Conservation (phyloP, 2,888 invertebrate genomes). For the Geotrupes spiniger region DNA sequence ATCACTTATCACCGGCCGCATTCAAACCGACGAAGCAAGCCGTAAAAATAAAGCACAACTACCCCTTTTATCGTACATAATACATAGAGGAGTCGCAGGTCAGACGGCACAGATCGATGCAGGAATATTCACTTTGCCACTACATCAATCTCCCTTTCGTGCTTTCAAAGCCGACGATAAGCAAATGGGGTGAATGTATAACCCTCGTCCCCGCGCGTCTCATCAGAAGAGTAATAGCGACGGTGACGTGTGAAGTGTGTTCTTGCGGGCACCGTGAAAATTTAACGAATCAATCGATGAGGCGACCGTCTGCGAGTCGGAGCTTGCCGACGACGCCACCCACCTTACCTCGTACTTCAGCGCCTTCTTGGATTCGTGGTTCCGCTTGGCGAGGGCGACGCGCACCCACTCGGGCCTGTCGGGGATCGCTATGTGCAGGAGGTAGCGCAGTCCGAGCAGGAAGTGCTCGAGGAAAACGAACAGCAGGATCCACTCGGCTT, state of each 20-base stretch:
- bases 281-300: slow-evolving; percentile 5
- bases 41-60: no score
- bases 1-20: no score
- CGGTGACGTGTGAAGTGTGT: neutral
- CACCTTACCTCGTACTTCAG: slow-evolving; percentile 56
- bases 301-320: no score
- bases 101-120: no score
- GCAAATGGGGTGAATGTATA: slow-evolving; percentile 16
- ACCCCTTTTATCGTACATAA: no score
- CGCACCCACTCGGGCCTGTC: slow-evolving; percentile 69
- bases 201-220: neutral
- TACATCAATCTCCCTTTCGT: slow-evolving; percentile 15
- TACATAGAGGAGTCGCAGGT: no score
- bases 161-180: slow-evolving; percentile 11
- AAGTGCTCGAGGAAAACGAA: slow-evolving; percentile 70
- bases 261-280: slow-evolving; percentile 4
- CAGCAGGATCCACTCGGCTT: slow-evolving; percentile 56
- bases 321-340: slow-evolving; percentile 10
- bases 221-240: neutral
- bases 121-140: slow-evolving; percentile 15
- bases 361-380: slow-evolving; percentile 62
- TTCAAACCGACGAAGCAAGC: no score
- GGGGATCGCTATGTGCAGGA: slow-evolving; percentile 66
- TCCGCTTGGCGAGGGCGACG: slow-evolving; percentile 59
- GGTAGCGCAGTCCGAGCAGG: slow-evolving; percentile 62